Evolutionary conservation across 2,888 invertebrate species (phyloP).

Genomic region (Cyrtodaria siliqua): DNA sequence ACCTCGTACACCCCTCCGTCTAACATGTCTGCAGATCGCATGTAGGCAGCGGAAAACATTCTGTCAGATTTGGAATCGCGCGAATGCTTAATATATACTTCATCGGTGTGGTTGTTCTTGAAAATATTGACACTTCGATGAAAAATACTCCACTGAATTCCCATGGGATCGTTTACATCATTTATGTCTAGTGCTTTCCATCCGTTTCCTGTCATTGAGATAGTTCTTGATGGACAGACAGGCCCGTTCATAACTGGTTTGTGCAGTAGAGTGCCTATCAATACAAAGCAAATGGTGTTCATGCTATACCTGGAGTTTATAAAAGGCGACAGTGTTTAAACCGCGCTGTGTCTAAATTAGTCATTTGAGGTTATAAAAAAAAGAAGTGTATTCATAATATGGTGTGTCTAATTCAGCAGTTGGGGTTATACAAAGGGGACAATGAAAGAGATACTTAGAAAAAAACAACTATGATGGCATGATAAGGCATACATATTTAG

Average conservation of each 20-base stretch:
- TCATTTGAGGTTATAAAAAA: too few relatives aligned
- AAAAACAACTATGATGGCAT: too few relatives aligned
- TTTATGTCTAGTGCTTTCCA: slow-evolving; percentile 50
- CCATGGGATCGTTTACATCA: slow-evolving; percentile 57
- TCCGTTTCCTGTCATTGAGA: slow-evolving; percentile 28
- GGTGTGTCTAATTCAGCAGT: too few relatives aligned
- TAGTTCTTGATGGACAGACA: slow-evolving; percentile 33
- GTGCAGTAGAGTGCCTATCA: slow-evolving; percentile 41
- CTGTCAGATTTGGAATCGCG: slow-evolving; percentile 52
- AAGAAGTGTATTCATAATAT: too few relatives aligned
- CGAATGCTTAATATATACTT: slow-evolving; percentile 51
- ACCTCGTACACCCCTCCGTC: slow-evolving; percentile 65
- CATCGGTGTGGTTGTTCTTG: slow-evolving; percentile 37
- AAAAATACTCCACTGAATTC: slow-evolving; percentile 53
- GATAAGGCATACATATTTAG: too few relatives aligned
- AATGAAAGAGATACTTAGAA: too few relatives aligned
- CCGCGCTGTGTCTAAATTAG: too few relatives aligned
- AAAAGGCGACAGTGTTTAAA: too few relatives aligned
- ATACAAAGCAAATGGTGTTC: too few relatives aligned
- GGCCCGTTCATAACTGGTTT: slow-evolving; percentile 17
- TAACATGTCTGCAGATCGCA: slow-evolving; percentile 54
- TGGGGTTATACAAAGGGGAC: too few relatives aligned
- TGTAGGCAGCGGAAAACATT: slow-evolving; percentile 57
- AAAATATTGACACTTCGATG: slow-evolving; percentile 49
- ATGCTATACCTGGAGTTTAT: too few relatives aligned